Base-by-base conservation (phyloP, 2,113 vertebrate genomes). In the Hylia prasina region DNA sequence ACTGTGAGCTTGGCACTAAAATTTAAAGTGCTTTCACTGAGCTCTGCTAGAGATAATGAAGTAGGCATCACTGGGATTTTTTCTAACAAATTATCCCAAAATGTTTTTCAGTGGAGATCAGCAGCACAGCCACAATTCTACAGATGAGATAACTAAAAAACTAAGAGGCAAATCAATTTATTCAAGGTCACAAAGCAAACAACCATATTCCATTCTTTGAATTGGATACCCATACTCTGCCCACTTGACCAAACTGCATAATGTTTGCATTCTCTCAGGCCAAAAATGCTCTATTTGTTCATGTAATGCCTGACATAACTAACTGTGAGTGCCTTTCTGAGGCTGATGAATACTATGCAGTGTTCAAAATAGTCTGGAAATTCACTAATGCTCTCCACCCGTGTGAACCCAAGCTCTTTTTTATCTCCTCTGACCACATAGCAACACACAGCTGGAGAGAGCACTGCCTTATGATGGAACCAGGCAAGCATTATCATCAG, bases 251-350 rank as follows among this genome's bases (percentile, higher is more conserved):
- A 77, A 53, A 66, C 51, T 81, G 60, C 56, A 89, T 87, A 95
- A 95, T 60, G 48, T 94, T 97, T 92, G 56, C 69, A 78, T 96
- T 95, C 68, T 96, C 60, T 89, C 27, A 56, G 80, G 56, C 65
- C 76, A 94, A 89, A 83, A 95, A 91, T 56, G 54, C 40, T 93
- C 39, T 65, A 15, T 93, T 95, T 92, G 82, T 95, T 86, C 86
- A 39, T 47, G 19, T n/a, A 89, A 87, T 60, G 31, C 56, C 48
- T 83, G 58, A 37, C 51, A 90, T 87, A 93, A 84, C 68, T 77
- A 83, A 22, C 60, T 87, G 21, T 65, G 89, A 93, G 53, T 70
- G 89, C 61, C 47, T 72, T 87, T 92, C 76, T 71, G 11, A 50
- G 47, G 27, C 10, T 71, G 56, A 63, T 68, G 80, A 92, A 87